Conservation (phyloP, 1,140 invertebrate genomes). For the Eriocheir sinensis region DNA sequence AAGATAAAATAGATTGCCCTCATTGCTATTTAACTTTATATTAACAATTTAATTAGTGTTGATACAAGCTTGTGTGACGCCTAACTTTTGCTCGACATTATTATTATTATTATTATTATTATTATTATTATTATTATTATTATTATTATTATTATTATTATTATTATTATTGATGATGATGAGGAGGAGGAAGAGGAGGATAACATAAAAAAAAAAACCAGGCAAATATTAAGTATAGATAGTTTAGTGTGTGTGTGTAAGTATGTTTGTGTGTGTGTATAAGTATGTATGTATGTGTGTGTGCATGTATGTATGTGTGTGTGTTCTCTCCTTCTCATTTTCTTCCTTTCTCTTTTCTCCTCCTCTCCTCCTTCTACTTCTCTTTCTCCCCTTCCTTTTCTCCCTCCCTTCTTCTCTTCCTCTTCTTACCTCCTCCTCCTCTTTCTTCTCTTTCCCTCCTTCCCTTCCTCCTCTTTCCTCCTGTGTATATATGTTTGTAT, state of each 20-base stretch:
- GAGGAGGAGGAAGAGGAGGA: no score
- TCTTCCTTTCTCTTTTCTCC: background rate
- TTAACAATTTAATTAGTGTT: no score
- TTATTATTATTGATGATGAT: no score
- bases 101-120: no score
- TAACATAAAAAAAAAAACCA: no score
- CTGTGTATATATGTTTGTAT: background rate
- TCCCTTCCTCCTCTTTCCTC: background rate
- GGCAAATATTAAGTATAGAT: background rate
- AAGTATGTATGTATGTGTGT: background rate
- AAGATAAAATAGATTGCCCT: no score
- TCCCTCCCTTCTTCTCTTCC: background rate
- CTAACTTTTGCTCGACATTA: no score
- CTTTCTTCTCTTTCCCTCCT: background rate
- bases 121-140: no score
- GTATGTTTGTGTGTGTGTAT: background rate
- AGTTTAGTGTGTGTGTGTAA: background rate
- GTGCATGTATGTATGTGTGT: background rate
- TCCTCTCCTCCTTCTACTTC: background rate
- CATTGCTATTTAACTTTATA: no score
- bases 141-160: no score
- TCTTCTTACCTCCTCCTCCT: background rate
- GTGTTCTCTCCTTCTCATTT: background rate
- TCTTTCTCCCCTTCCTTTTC: background rate
- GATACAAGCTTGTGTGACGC: no score